Conservation (phyloP, 2,113 vertebrate species). For the Mormoops blainvillei region DNA sequence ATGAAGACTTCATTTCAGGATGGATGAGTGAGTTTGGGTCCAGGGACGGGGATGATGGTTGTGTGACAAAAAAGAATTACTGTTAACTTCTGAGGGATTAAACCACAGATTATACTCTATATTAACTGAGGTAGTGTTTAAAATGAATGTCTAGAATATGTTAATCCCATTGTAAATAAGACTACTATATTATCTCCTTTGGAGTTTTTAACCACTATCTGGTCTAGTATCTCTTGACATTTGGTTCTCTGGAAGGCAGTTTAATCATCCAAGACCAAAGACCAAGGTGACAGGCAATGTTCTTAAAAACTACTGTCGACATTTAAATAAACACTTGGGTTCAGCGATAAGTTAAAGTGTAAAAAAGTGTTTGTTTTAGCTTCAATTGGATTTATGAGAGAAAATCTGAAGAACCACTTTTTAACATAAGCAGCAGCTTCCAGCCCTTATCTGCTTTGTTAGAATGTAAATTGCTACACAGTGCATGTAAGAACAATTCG, state of each 20-base stretch:
- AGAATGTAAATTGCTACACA: slow-evolving; percentile 57
- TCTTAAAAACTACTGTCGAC: slow-evolving; percentile 68
- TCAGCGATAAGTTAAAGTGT: slow-evolving; percentile 31
- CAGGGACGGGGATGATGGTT: not conserved
- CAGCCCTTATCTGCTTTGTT: slow-evolving; percentile 67
- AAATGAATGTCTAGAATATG: slow-evolving; percentile 77
- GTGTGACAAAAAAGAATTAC: slow-evolving; percentile 49
- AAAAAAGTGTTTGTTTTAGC: slow-evolving; percentile 43
- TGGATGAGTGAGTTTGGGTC: not conserved
- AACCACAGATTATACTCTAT: slow-evolving; percentile 78
- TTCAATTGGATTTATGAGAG: slow-evolving; percentile 62
- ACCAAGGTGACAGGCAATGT: slow-evolving; percentile 66
- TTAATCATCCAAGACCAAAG: slow-evolving; percentile 62
- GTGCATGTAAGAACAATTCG: slow-evolving; percentile 63
- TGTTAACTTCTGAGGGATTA: slow-evolving; percentile 68
- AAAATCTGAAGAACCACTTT: slow-evolving; percentile 56
- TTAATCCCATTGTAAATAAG: slow-evolving; percentile 72
- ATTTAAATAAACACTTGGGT: slow-evolving; percentile 58
- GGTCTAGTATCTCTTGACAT: slow-evolving; percentile 79
- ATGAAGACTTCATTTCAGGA: slow-evolving; percentile 69
- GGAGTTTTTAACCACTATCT: slow-evolving; percentile 82
- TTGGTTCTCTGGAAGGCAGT: slow-evolving; percentile 78
- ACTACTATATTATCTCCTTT: slow-evolving; percentile 80
- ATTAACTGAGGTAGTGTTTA: slow-evolving; percentile 85
- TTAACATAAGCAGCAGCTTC: slow-evolving; percentile 67